Percentiles rank a stretch among this genome's conserved stretches.
Conservation (phyloP, 2,113 vertebrate genomes). For the Notechis scutatus region DNA sequence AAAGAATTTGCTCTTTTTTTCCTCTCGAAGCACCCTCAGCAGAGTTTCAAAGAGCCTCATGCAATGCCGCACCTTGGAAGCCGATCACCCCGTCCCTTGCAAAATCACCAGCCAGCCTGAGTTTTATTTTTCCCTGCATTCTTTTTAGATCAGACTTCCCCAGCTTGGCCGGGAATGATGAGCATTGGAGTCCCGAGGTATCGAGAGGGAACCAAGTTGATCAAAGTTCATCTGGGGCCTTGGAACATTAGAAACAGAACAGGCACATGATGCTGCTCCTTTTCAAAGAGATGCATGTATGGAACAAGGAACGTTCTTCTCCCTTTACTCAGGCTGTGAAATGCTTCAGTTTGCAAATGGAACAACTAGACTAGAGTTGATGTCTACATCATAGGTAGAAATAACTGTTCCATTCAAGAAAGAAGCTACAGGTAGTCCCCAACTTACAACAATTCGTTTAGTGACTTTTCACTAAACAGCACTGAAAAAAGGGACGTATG, state of each 20-base stretch:
- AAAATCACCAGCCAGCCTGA: not conserved
- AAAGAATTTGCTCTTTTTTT: too few species aligned
- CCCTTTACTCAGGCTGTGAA: not conserved
- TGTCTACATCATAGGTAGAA: not conserved
- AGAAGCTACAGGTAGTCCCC: not conserved
- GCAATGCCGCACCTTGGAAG: not conserved
- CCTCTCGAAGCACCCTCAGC: not conserved
- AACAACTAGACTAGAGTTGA: not conserved
- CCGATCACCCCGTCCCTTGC: not conserved
- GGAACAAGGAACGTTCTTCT: too few species aligned
- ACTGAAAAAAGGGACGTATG: too few species aligned
- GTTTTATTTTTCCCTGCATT: not conserved
- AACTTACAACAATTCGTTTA: too few species aligned
- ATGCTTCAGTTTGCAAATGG: not conserved
- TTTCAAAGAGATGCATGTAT: not conserved
- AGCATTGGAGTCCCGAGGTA: not conserved
- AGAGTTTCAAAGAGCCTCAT: not conserved
- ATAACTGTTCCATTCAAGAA: not conserved
- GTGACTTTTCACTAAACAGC: too few species aligned
- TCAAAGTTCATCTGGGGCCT: not conserved
- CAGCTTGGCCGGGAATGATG: not conserved
- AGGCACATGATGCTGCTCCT: not conserved
- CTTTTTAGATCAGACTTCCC: not conserved
- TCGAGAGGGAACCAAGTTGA: not conserved
- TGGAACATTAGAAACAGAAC: not conserved